Conservation (phyloP, 2,797 vertebrate genomes). For the Okamejei kenojei region DNA sequence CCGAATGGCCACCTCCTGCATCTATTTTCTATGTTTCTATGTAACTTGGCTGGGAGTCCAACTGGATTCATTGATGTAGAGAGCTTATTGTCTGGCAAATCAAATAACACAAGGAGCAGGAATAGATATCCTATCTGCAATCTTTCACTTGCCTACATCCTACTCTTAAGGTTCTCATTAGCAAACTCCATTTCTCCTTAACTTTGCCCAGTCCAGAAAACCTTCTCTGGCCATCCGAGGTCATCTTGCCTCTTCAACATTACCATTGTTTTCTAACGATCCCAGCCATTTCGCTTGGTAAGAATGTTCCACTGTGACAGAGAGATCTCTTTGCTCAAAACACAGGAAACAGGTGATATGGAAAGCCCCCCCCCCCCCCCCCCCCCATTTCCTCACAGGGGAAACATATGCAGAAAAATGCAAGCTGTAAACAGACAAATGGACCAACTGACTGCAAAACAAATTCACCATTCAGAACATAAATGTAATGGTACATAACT, state of each 20-base stretch:
- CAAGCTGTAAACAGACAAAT: neutral
- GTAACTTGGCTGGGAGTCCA: too few species aligned
- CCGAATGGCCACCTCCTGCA: too few species aligned
- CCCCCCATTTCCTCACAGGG: neutral
- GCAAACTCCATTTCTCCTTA: neutral
- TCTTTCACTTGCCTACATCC: neutral
- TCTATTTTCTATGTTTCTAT: too few species aligned
- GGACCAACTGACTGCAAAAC: neutral
- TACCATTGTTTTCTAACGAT: neutral
- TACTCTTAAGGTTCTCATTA: neutral
- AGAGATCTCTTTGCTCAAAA: neutral
- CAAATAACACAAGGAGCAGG: too few species aligned
- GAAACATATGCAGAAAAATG: neutral
- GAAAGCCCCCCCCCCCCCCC: neutral
- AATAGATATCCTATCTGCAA: too few species aligned
- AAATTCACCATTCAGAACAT: neutral
- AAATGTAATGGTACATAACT: neutral
- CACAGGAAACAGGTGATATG: neutral
- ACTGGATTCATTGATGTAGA: too few species aligned
- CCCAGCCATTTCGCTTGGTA: neutral
- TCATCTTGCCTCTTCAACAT: neutral
- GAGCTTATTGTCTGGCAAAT: too few species aligned
- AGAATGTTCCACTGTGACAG: neutral
- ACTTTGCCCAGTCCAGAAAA: neutral
- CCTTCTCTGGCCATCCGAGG: neutral